Conservation (phyloP, 1,140 invertebrate genomes). For the Bombyx mandarina region DNA sequence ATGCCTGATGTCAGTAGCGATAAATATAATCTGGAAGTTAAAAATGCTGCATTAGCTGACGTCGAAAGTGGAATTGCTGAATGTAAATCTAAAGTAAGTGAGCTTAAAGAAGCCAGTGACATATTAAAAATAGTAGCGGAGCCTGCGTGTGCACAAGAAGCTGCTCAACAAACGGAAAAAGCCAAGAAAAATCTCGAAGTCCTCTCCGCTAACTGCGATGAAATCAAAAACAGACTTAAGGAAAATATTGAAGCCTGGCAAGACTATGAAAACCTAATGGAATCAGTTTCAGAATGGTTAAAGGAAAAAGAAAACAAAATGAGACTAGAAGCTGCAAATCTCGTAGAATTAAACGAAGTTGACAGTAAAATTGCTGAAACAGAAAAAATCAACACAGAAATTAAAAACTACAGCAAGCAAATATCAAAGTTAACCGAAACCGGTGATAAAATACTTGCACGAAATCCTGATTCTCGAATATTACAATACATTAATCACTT, state of each 20-base stretch:
- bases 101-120: slow-evolving; percentile 78
- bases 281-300: slow-evolving; percentile 86
- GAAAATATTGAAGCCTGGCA: slow-evolving; percentile 84
- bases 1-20: slow-evolving; percentile 89
- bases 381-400: slow-evolving; percentile 74
- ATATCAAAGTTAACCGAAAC: slow-evolving; percentile 77
- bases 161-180: slow-evolving; percentile 76
- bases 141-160: slow-evolving; percentile 75
- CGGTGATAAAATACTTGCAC: slow-evolving; percentile 80
- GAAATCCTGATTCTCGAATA: slow-evolving; percentile 86
- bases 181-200: slow-evolving; percentile 78
- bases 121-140: slow-evolving; percentile 79
- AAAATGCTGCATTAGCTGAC: slow-evolving; percentile 85
- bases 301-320: slow-evolving; percentile 88
- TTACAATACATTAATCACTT: slow-evolving; percentile 85
- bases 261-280: slow-evolving; percentile 83
- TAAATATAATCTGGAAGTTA: slow-evolving; percentile 93
- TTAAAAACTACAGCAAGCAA: slow-evolving; percentile 76
- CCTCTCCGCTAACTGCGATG: slow-evolving; percentile 76
- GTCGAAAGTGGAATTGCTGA: slow-evolving; percentile 81
- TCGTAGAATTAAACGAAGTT: slow-evolving; percentile 79
- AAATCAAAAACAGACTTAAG: slow-evolving; percentile 80
- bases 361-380: slow-evolving; percentile 81
- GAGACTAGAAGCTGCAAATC: slow-evolving; percentile 78
- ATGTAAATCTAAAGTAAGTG: slow-evolving; percentile 75